Evolutionary conservation across 2,113 vertebrate genomes (phyloP).

Genomic region (Siniperca chuatsi): DNA sequence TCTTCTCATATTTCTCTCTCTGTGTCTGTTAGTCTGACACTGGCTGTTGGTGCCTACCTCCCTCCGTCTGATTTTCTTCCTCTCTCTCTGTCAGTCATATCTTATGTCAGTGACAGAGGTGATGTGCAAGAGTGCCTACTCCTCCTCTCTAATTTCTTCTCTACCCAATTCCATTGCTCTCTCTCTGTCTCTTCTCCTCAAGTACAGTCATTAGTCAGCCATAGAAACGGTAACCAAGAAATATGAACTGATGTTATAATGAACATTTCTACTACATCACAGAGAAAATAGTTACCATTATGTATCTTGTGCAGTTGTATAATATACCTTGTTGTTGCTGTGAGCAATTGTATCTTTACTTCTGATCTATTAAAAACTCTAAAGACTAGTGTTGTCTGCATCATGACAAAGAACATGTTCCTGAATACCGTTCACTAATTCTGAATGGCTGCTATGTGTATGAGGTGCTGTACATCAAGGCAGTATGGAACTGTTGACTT

Average conservation of each 20-base stretch:
- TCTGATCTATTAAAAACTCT: neutral
- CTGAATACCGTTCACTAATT: no score
- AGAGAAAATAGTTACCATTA: neutral
- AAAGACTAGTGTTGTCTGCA: neutral
- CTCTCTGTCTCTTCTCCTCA: neutral
- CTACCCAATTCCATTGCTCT: neutral
- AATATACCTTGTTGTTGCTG: neutral
- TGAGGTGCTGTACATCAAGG: no score
- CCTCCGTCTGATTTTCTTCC: slow-evolving; percentile 10
- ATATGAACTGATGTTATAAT: neutral
- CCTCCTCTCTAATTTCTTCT: slow-evolving; percentile 25
- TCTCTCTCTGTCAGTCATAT: slow-evolving; percentile 31
- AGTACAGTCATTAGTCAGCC: neutral
- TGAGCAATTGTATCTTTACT: neutral
- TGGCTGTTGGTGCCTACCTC: slow-evolving; percentile 24
- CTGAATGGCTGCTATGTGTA: no score
- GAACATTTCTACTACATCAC: neutral
- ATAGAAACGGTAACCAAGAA: neutral
- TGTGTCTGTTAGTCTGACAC: slow-evolving; percentile 28
- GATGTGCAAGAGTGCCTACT: neutral
- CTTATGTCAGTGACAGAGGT: slow-evolving; percentile 14
- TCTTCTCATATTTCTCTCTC: slow-evolving; percentile 28
- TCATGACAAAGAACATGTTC: no score
- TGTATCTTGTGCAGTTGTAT: neutral
- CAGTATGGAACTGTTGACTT: neutral